A percentile compares a stretch with the other conserved stretches of the same genome.
Conservation (phyloP, 2,888 invertebrate species). For the Temnothorax ravouxi region DNA sequence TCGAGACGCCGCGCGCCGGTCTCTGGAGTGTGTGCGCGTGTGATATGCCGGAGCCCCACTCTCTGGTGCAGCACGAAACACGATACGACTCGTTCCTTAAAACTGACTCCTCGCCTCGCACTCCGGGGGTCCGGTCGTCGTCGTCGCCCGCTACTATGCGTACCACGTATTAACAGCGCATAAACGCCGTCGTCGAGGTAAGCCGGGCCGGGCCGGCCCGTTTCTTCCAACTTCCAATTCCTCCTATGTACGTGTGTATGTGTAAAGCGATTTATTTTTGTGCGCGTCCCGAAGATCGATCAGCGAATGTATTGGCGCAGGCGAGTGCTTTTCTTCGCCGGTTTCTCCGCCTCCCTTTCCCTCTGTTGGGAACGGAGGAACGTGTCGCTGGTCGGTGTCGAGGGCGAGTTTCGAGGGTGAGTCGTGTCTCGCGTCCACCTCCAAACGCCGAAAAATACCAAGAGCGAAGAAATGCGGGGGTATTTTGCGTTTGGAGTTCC, state of each 20-base stretch:
- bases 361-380: background rate
- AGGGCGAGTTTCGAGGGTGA: constrained; percentile 12
- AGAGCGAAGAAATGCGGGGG: too few relatives aligned
- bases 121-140: background rate
- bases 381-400: background rate
- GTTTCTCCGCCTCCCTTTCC: background rate
- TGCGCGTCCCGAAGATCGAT: constrained; percentile 43
- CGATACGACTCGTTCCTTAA: constrained; percentile 50
- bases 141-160: constrained; percentile 41
- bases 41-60: constrained; percentile 77
- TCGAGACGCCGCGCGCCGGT: background rate
- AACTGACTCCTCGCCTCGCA: constrained; percentile 62
- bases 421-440: background rate
- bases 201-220: background rate
- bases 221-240: too few relatives aligned
- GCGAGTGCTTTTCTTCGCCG: background rate
- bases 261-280: constrained; percentile 41
- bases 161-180: constrained; percentile 9
- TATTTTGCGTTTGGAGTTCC: too few relatives aligned
- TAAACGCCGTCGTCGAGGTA: constrained; percentile 19
- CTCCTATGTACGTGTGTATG: too few relatives aligned
- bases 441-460: too few relatives aligned
- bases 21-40: constrained; percentile 29
- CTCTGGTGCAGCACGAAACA: constrained; percentile 55
- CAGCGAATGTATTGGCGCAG: constrained; percentile 2